A percentile compares a stretch with the other conserved stretches of the same genome.
phyloP scores from a whole-genome alignment of 2,797 vertebrate species.

The Nothura maculosa region DNA sequence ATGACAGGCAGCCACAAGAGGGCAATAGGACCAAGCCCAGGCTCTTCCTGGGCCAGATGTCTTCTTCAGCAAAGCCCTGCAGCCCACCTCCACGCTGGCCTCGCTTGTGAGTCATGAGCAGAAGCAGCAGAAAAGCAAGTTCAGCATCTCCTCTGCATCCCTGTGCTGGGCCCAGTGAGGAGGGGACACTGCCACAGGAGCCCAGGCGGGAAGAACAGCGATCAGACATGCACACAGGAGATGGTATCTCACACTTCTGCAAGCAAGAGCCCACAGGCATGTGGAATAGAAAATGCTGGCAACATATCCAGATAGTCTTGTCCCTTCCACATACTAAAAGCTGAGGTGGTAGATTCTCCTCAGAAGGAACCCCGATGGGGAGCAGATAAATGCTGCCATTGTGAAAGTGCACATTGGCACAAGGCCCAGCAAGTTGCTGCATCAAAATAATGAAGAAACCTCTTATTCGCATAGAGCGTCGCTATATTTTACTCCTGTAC shows the following conservation, averaged over 20 bases:
- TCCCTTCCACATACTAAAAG: slow-evolving; percentile 7
- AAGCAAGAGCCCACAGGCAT: neutral
- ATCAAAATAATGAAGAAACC: slow-evolving; percentile 57
- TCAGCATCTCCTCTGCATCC: neutral
- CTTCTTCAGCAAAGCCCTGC: neutral
- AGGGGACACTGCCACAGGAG: neutral
- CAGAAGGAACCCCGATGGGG: slow-evolving; percentile 31
- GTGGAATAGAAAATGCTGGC: slow-evolving; percentile 26
- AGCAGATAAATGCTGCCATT: slow-evolving; percentile 5
- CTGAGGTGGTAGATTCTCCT: slow-evolving; percentile 4
- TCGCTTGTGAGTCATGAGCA: neutral
- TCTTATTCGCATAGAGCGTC: slow-evolving; percentile 66
- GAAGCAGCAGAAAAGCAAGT: neutral
- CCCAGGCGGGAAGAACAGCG: neutral
- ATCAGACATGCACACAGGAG: neutral
- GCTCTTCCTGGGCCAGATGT: neutral
- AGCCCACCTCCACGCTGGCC: fast-evolving
- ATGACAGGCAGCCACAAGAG: slow-evolving; percentile 66
- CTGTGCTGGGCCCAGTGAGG: neutral
- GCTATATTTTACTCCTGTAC: slow-evolving; percentile 21
- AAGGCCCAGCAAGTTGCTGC: slow-evolving; percentile 53
- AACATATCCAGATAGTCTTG: neutral
- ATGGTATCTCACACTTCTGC: neutral
- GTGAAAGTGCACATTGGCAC: slow-evolving; percentile 24
- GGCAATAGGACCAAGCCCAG: slow-evolving; percentile 61